phyloP scores from a whole-genome alignment of 1,140 invertebrate genomes.

The Nasonia longicornis region DNA sequence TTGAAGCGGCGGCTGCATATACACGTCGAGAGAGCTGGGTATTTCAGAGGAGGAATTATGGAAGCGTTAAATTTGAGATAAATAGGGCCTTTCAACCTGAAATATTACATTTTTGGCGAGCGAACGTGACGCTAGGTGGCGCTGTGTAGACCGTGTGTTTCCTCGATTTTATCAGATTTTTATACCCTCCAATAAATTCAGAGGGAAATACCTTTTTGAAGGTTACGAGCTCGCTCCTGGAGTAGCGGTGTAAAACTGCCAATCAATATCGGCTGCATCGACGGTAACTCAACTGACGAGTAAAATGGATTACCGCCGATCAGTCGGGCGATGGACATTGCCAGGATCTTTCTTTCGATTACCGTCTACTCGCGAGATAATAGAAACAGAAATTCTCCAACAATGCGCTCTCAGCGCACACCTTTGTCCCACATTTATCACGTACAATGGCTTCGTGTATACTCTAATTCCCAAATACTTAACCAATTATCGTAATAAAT shows the following conservation, averaged over 20 bases:
- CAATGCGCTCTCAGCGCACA: too few species aligned
- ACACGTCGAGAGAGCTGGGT: not conserved
- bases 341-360: not conserved
- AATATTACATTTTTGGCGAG: too few species aligned
- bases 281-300: not conserved
- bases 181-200: not conserved
- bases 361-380: too few species aligned
- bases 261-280: not conserved
- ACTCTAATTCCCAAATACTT: not conserved
- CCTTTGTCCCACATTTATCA: too few species aligned
- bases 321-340: not conserved
- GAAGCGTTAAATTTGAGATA: too few species aligned
- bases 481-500: not conserved
- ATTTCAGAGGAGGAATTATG: not conserved
- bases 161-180: too few species aligned
- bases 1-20: not conserved
- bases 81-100: too few species aligned
- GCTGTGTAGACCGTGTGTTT: too few species aligned
- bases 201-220: not conserved
- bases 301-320: slow-evolving; percentile 15
- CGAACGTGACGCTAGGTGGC: too few species aligned
- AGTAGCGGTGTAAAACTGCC: not conserved
- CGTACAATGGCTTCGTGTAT: too few species aligned
- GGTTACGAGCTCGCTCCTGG: not conserved
- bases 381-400: too few species aligned